phyloP scores from a whole-genome alignment of 2,888 invertebrate species.

The Troglohyphantes excavatus region DNA sequence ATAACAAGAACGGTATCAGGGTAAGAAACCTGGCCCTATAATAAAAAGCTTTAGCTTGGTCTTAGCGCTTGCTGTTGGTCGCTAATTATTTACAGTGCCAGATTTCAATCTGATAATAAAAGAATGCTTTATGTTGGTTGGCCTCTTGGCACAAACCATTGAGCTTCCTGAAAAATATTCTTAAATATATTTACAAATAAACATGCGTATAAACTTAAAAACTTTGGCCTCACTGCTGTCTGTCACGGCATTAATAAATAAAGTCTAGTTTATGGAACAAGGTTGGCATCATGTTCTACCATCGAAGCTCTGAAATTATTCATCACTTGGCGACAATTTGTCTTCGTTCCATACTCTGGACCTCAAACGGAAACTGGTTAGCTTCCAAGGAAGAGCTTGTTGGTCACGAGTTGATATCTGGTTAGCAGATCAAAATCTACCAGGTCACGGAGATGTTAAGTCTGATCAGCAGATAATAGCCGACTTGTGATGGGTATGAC shows the following conservation, averaged over 20 bases:
- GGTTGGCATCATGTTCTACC: not conserved
- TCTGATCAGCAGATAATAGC: not conserved
- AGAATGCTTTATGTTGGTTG: slow-evolving; percentile 5
- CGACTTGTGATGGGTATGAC: no score
- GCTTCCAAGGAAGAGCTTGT: no score
- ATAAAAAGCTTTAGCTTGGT: not conserved
- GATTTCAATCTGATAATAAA: not conserved
- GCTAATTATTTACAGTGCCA: not conserved
- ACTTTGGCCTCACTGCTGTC: slow-evolving; percentile 48
- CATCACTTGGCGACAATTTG: not conserved
- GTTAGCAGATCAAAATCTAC: not conserved
- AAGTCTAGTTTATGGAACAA: not conserved
- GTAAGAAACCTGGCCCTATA: not conserved
- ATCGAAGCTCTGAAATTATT: not conserved
- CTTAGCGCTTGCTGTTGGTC: slow-evolving; percentile 3
- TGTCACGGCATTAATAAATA: not conserved
- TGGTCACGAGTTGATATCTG: no score
- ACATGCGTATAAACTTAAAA: slow-evolving; percentile 41
- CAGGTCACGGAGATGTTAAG: not conserved
- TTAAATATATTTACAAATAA: slow-evolving; percentile 20
- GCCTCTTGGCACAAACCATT: not conserved
- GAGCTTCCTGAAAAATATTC: not conserved
- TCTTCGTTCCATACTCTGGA: not conserved
- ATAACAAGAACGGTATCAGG: no score
- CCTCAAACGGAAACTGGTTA: not conserved